These are phyloP conservation scores for Pygocentrus nattereri DNA, from an alignment of 2,797 vertebrate genomes.

Conservation along the genomic window DNA sequence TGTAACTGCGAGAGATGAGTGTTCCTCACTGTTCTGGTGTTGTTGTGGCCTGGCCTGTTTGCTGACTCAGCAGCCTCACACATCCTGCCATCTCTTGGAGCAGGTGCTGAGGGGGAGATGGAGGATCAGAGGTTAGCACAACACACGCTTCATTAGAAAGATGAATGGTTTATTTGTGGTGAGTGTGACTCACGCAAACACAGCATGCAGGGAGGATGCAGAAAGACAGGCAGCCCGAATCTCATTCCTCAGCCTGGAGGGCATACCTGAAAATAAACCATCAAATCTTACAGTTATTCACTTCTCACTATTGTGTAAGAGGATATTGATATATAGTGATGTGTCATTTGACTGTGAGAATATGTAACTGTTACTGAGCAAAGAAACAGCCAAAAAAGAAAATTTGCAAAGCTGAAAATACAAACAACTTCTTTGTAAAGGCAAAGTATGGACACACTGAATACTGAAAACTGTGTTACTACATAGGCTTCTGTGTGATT, in stretches of 20 bases:
- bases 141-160: constrained; percentile 58
- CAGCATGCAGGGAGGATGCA: not conserved
- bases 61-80: constrained; percentile 65
- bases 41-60: constrained; percentile 52
- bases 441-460: too few relatives aligned
- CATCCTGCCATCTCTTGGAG: constrained; percentile 52
- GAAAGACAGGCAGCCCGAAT: constrained; percentile 7
- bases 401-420: too few relatives aligned
- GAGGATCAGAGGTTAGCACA: constrained; percentile 48
- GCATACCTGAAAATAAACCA: not conserved
- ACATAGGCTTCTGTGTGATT: too few relatives aligned
- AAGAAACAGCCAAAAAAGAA: not conserved
- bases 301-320: not conserved
- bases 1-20: constrained; percentile 57
- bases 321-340: not conserved
- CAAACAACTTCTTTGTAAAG: too few relatives aligned
- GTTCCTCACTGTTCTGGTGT: constrained; percentile 32
- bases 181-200: constrained; percentile 52
- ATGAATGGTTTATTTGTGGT: constrained; percentile 60
- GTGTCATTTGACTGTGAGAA: not conserved
- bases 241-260: constrained; percentile 17
- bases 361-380: not conserved
- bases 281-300: constrained; percentile 2
- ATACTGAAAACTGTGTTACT: too few relatives aligned
- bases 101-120: constrained; percentile 54